Conservation (phyloP, 2,113 vertebrate species). For the Sturnus vulgaris region DNA sequence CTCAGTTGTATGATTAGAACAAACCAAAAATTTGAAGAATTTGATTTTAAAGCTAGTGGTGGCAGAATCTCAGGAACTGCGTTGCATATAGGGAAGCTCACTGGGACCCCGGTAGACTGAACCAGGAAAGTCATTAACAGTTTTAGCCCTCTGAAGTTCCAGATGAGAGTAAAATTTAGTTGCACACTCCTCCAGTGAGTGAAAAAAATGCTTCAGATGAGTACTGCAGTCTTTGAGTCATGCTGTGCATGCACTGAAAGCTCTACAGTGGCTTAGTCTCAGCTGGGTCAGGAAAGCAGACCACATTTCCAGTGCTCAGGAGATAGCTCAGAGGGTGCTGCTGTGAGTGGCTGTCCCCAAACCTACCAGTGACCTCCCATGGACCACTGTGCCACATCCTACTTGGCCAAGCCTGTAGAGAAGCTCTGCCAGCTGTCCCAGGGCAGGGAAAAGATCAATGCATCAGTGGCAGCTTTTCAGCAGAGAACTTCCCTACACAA, state of each 20-base stretch:
- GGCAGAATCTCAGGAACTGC: neutral
- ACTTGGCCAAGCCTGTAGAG: neutral
- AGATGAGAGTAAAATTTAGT: neutral
- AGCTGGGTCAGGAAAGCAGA: neutral
- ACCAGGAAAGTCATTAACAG: neutral
- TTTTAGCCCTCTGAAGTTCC: neutral
- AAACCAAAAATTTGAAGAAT: neutral
- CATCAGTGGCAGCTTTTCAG: neutral
- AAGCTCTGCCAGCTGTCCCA: neutral
- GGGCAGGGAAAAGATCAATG: rapidly evolving
- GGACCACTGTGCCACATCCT: neutral
- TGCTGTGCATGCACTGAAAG: neutral
- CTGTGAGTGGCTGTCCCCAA: neutral
- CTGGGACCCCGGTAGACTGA: neutral
- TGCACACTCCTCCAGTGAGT: neutral
- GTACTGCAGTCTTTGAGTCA: neutral
- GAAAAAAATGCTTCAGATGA: neutral
- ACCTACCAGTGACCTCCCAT: neutral
- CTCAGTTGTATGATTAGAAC: neutral
- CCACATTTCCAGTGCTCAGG: neutral
- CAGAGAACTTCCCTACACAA: neutral
- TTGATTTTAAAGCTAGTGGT: neutral
- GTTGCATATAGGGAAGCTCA: neutral
- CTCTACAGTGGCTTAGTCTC: neutral
- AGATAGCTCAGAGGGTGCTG: neutral